Conservation (phyloP, 2,888 invertebrate species). For the Catocala sponsa region DNA sequence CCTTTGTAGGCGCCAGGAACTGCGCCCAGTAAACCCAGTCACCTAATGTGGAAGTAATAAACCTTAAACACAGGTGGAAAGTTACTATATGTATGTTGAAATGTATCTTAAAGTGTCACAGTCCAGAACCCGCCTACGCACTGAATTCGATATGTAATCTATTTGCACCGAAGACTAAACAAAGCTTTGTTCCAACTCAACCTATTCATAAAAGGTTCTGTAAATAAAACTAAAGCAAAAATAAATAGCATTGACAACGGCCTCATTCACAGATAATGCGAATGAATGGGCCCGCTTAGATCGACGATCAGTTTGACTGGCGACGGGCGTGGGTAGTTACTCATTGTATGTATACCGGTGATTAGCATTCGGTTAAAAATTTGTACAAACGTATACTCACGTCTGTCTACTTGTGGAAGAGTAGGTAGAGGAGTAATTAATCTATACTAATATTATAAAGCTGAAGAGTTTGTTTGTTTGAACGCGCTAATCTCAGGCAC, state of each 20-base stretch:
- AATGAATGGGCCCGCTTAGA: not conserved
- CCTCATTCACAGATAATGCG: not conserved
- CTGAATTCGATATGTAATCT: not conserved
- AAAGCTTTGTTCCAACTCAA: not conserved
- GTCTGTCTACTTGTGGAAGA: too few species aligned
- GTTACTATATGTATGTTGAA: not conserved
- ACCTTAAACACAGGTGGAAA: not conserved
- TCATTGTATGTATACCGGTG: not conserved
- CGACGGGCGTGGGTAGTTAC: not conserved
- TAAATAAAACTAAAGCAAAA: not conserved
- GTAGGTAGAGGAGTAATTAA: too few species aligned
- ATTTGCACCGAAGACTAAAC: not conserved
- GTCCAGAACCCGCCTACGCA: not conserved
- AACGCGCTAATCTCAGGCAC: too few species aligned
- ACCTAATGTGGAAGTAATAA: not conserved
- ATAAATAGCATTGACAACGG: not conserved
- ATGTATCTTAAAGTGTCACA: not conserved
- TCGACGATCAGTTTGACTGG: not conserved
- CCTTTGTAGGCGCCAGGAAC: too few species aligned
- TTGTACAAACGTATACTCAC: too few species aligned
- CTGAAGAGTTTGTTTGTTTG: too few species aligned
- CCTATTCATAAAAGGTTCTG: not conserved
- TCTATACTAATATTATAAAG: too few species aligned
- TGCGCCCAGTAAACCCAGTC: too few species aligned
- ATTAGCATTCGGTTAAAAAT: too few species aligned